A percentile compares a stretch with the other conserved stretches of the same genome.
Evolutionary conservation across 2,113 vertebrate genomes (phyloP).

Genomic region (Aptenodytes patagonicus): DNA sequence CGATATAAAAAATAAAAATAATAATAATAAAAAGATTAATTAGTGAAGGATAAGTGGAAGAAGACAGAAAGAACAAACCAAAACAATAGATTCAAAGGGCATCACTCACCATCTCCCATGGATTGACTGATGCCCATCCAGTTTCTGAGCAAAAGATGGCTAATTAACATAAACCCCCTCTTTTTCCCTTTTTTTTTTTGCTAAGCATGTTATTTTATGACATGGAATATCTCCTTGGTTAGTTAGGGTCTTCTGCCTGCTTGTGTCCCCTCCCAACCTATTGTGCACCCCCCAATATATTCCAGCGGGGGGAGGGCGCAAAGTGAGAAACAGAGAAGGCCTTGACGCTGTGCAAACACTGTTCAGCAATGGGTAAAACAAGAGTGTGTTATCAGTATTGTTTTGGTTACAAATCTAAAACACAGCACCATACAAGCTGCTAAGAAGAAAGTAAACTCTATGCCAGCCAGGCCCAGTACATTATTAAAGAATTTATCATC

Average conservation of each 20-base stretch:
- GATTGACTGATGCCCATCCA: rapidly evolving
- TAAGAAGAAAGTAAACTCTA: background rate
- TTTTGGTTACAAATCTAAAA: background rate
- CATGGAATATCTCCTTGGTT: background rate
- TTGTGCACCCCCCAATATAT: background rate
- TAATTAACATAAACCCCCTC: background rate
- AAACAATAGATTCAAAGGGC: background rate
- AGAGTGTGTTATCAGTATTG: background rate
- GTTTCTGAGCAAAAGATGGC: background rate
- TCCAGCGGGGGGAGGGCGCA: background rate
- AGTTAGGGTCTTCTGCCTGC: background rate
- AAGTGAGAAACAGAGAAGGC: background rate
- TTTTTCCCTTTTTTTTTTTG: no score
- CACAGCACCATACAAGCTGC: background rate
- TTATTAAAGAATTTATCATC: background rate
- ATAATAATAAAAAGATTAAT: background rate
- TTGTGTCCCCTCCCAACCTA: background rate
- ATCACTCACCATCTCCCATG: background rate
- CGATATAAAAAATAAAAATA: background rate
- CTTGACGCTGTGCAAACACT: background rate
- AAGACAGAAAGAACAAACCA: background rate
- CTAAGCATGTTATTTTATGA: background rate
- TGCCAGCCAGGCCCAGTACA: background rate
- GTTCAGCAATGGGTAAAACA: background rate
- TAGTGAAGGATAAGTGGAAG: background rate